These are phyloP conservation scores for Forbesichthys papilliferus DNA, from an alignment of 2,113 vertebrate species.

Conservation along the genomic window DNA sequence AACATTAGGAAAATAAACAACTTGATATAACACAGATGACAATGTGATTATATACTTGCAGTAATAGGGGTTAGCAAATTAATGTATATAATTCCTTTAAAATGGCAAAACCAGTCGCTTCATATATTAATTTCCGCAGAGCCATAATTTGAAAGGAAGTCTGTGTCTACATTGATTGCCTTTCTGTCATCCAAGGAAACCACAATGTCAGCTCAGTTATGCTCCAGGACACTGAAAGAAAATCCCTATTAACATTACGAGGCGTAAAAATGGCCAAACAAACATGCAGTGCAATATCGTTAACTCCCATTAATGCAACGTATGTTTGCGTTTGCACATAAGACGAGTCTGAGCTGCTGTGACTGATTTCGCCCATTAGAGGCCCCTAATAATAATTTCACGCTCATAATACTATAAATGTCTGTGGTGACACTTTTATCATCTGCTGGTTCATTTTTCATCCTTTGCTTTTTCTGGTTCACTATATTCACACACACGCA, in stretches of 20 bases:
- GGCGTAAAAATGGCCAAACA: slow-evolving; percentile 29
- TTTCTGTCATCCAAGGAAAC: background rate
- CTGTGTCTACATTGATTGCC: background rate
- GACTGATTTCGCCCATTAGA: slow-evolving; percentile 59
- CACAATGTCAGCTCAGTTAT: slow-evolving; percentile 10
- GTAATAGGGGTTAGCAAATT: too few species aligned
- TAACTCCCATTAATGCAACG: slow-evolving; percentile 32
- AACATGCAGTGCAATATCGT: slow-evolving; percentile 29
- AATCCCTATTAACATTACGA: slow-evolving; percentile 19
- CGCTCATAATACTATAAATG: slow-evolving; percentile 48
- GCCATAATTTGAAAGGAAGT: background rate
- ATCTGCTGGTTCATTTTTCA: slow-evolving; percentile 42
- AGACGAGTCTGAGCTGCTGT: slow-evolving; percentile 23
- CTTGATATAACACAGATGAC: too few species aligned
- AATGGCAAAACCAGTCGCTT: too few species aligned
- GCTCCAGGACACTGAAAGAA: slow-evolving; percentile 3
- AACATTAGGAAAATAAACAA: too few species aligned
- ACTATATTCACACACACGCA: background rate
- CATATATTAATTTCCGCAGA: background rate
- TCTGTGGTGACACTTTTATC: slow-evolving; percentile 42
- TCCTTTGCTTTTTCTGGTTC: background rate
- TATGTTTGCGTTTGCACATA: slow-evolving; percentile 35
- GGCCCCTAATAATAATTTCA: slow-evolving; percentile 62
- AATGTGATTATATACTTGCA: too few species aligned
- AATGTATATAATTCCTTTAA: too few species aligned